Conservation (phyloP, 2,113 vertebrate genomes). For the Oryzias melastigma region DNA sequence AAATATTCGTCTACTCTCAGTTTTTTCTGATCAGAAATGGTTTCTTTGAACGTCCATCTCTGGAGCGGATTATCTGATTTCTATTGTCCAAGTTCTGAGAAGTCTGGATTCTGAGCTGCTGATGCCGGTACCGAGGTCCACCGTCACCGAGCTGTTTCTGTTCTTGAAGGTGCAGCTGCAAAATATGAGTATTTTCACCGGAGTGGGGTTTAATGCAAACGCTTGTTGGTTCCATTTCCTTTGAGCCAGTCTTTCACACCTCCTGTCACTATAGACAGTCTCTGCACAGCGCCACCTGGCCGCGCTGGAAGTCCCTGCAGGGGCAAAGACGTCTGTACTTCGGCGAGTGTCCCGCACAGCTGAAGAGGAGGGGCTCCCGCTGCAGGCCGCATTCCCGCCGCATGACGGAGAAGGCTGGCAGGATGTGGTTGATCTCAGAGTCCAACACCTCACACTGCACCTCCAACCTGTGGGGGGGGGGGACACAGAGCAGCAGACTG, state of each 20-base stretch:
- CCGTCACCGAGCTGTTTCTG: slow-evolving; percentile 43
- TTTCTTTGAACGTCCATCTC: slow-evolving; percentile 63
- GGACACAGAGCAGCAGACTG: slow-evolving; percentile 1
- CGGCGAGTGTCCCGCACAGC: slow-evolving; percentile 86
- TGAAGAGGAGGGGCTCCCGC: slow-evolving; percentile 92
- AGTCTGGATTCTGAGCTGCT: slow-evolving; percentile 71
- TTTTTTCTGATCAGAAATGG: slow-evolving; percentile 45
- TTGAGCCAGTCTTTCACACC: not conserved
- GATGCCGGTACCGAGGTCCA: slow-evolving; percentile 35
- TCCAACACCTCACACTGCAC: slow-evolving; percentile 89
- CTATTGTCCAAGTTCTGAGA: slow-evolving; percentile 53
- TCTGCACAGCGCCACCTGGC: slow-evolving; percentile 93
- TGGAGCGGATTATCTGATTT: too few species aligned
- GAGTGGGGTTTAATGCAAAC: slow-evolving; percentile 1
- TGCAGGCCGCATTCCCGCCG: slow-evolving; percentile 91
- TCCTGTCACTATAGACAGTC: slow-evolving; percentile 84
- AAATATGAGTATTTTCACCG: slow-evolving; percentile 11
- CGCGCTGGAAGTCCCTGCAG: slow-evolving; percentile 87
- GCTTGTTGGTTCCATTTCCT: slow-evolving; percentile 1
- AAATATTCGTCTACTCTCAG: slow-evolving; percentile 62
- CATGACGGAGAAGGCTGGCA: slow-evolving; percentile 84
- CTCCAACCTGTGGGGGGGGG: slow-evolving; percentile 78
- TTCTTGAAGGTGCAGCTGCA: slow-evolving; percentile 10
- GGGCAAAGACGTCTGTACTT: slow-evolving; percentile 92
- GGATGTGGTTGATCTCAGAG: slow-evolving; percentile 90